Conservation (phyloP, 2,797 vertebrate genomes). For the Phataginus tetradactyla region DNA sequence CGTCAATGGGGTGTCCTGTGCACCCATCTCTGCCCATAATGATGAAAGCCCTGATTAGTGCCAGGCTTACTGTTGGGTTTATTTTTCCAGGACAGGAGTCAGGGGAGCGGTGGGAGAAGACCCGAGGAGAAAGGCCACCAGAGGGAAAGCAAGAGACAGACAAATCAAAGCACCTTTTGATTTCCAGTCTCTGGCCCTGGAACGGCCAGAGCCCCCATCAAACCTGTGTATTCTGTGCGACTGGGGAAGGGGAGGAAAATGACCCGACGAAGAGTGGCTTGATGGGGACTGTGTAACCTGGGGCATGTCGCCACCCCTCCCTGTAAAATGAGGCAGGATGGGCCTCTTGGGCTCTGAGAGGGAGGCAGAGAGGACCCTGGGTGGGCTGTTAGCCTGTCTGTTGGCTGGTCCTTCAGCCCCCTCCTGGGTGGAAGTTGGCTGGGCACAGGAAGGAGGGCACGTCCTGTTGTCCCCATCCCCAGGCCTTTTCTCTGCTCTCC, state of each 20-base stretch:
- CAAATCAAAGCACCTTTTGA: not conserved
- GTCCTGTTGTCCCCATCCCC: not conserved
- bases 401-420: not conserved
- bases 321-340: not conserved
- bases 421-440: not conserved
- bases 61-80: not conserved
- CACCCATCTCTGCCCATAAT: not conserved
- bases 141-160: not conserved
- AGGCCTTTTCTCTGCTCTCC: not conserved
- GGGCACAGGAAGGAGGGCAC: not conserved
- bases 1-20: not conserved
- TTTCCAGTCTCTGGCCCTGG: not conserved
- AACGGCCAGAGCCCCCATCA: not conserved
- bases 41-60: not conserved
- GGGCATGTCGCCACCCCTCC: not conserved
- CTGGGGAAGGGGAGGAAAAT: not conserved
- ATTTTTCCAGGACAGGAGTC: conserved; percentile 47
- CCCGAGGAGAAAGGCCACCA: not conserved
- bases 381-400: not conserved
- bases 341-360: not conserved
- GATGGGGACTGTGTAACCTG: not conserved
- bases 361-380: not conserved
- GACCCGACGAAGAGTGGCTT: not conserved
- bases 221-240: not conserved
- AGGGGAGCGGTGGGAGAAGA: not conserved